A percentile compares a stretch with the other conserved stretches of the same genome.
Evolutionary conservation across 2,113 vertebrate genomes (phyloP).

Genomic region (Chaetorhynchus papuensis): DNA sequence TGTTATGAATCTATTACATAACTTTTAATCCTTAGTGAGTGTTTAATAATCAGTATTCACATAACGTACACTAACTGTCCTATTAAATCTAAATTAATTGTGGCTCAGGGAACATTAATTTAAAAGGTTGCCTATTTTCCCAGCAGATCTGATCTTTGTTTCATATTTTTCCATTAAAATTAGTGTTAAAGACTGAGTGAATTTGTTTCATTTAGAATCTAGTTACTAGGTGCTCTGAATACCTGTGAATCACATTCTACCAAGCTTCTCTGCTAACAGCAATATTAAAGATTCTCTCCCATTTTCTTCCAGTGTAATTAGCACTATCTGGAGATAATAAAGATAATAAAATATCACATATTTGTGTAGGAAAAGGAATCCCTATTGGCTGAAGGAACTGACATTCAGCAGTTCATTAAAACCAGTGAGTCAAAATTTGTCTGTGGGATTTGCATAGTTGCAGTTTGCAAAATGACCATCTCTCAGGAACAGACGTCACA

Average conservation of each 20-base stretch:
- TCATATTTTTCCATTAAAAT: slow-evolving; percentile 60
- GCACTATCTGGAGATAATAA: slow-evolving; percentile 30
- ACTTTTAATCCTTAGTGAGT: slow-evolving; percentile 60
- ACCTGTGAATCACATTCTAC: slow-evolving; percentile 18
- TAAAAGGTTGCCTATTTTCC: slow-evolving; percentile 67
- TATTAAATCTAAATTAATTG: slow-evolving; percentile 74
- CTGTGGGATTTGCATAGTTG: not conserved
- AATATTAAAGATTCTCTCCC: not conserved
- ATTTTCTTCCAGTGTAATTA: slow-evolving; percentile 31
- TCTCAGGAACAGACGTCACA: not conserved
- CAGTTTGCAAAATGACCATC: not conserved
- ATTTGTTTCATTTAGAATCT: slow-evolving; percentile 53
- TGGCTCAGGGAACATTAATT: slow-evolving; percentile 68
- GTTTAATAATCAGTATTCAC: slow-evolving; percentile 67
- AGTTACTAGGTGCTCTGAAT: slow-evolving; percentile 23
- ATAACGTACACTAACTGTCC: slow-evolving; percentile 66
- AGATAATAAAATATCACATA: slow-evolving; percentile 9
- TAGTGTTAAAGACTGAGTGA: slow-evolving; percentile 42
- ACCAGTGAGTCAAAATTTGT: not conserved
- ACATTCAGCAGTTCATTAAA: not conserved
- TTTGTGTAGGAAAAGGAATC: slow-evolving; percentile 49
- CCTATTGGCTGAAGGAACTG: slow-evolving; percentile 17
- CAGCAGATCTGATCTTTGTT: slow-evolving; percentile 63
- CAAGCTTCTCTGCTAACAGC: slow-evolving; percentile 21
- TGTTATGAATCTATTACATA: slow-evolving; percentile 54